These are phyloP conservation scores for Pangasius larnaudii DNA, from an alignment of 2,797 vertebrate genomes.

Conservation along the genomic window DNA sequence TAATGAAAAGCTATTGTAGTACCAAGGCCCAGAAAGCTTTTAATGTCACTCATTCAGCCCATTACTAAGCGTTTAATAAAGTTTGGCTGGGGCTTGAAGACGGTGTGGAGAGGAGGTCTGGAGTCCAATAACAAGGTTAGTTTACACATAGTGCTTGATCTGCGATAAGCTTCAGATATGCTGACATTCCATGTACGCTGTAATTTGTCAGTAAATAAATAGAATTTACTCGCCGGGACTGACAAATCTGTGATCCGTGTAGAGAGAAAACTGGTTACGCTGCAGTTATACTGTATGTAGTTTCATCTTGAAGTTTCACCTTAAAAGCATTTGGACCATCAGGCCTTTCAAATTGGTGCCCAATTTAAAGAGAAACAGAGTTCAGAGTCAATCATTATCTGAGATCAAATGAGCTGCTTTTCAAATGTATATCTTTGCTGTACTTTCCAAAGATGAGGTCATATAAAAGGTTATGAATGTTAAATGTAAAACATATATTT, in stretches of 20 bases:
- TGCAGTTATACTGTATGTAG: background rate
- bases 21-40: constrained; percentile 58
- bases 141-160: constrained; percentile 53
- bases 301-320: constrained; percentile 8
- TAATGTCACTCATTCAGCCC: constrained; percentile 64
- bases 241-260: constrained; percentile 40
- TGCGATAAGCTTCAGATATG: constrained; percentile 50
- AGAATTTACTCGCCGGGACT: constrained; percentile 34
- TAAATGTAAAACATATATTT: background rate
- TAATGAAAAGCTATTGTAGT: constrained; percentile 63
- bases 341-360: background rate
- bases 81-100: constrained; percentile 58
- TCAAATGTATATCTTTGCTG: background rate
- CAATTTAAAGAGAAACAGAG: background rate
- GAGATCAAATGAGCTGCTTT: background rate
- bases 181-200: constrained; percentile 48
- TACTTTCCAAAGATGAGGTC: background rate
- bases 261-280: constrained; percentile 10
- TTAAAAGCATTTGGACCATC: constrained; percentile 13
- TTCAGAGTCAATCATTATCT: background rate
- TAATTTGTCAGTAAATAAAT: constrained; percentile 54
- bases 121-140: constrained; percentile 56
- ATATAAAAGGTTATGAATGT: background rate
- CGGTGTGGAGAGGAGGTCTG: constrained; percentile 45
- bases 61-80: constrained; percentile 64